Evolutionary conservation across 2,797 vertebrate genomes (phyloP), one percentile per base, ranked within the genome.

Genomic region (Pagetopsis macropterus): DNA sequence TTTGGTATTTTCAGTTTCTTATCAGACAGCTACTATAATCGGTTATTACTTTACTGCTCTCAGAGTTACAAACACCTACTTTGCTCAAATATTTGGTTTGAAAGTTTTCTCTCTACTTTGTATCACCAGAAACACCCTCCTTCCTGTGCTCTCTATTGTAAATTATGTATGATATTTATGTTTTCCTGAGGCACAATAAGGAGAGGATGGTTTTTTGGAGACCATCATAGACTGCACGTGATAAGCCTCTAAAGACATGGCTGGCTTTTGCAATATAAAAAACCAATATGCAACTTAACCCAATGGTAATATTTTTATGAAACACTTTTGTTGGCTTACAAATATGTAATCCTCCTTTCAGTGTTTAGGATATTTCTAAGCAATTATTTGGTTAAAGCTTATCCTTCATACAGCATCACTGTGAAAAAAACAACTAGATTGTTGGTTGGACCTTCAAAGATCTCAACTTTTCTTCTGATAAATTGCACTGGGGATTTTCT

Each of bases 91-190:
- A 19, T 65, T 27, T 6, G 57, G 1, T 37, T 65, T 15, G 56
- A 46, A 40, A 8, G 3, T 15, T 21, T 27, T 14, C n/a, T 57
- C 7, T 66, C 17, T 31, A 15, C 6, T 41, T 62, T 70, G 56
- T 52, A 66, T 57, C 63, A 66, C 55, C 14, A 48, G 50, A 52
- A 52, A 66, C 59, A 44, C 10, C 17, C 12, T 46, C 11, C 5
- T 43, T 15, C 33, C 45, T 52, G 50, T 31, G 21, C 40, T 27
- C 37, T 58, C 41, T 49, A 4, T 50, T 65, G 37, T 46, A 46
- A 44, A 69, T 67, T 41, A 43, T 45, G 5, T 16, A n/a, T 12
- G 14, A 12, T 43, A 16, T 51, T 41, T 27, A n/a, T 68, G 7
- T 4, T 64, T 63, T 69, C 41, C 49, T 64, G 21, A 51, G 66